Evolutionary conservation across 2,888 invertebrate genomes (phyloP).

Genomic region (Calliopum simillimum): DNA sequence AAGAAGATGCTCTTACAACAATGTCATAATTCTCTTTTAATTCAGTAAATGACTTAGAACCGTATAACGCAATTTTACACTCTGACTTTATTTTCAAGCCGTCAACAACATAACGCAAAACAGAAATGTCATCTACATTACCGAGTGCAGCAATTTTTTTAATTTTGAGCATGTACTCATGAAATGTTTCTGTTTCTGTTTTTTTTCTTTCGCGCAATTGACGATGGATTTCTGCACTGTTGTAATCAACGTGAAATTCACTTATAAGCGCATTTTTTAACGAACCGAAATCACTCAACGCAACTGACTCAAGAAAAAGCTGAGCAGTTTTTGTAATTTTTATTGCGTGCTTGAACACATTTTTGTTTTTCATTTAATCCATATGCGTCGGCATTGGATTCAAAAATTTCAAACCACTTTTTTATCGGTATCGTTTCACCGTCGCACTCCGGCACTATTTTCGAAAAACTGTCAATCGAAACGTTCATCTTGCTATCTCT

Average conservation of each 20-base stretch:
- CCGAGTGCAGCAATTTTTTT: neutral
- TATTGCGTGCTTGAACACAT: constrained; percentile 41
- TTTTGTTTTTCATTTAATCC: constrained; percentile 37
- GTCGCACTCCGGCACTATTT: constrained; percentile 32
- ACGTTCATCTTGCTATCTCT: constrained; percentile 2
- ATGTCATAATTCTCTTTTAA: constrained; percentile 10
- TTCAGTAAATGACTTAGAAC: neutral
- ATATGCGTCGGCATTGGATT: constrained; percentile 38
- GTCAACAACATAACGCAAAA: neutral
- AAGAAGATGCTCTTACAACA: too few species aligned
- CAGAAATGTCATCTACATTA: neutral
- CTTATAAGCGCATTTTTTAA: neutral
- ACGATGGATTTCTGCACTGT: neutral
- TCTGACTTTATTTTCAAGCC: neutral
- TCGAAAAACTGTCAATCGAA: constrained; percentile 25
- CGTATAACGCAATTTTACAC: constrained; percentile 3
- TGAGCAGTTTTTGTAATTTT: constrained; percentile 40
- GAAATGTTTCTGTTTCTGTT: neutral
- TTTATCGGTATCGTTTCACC: constrained; percentile 26
- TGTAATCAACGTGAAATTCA: neutral
- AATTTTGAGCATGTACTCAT: neutral
- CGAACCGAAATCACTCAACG: neutral
- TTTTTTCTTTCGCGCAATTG: neutral
- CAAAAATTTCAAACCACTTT: constrained; percentile 35
- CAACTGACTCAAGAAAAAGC: neutral